Conservation (phyloP, 2,888 invertebrate species). For the Pyrochroa serraticornis region DNA sequence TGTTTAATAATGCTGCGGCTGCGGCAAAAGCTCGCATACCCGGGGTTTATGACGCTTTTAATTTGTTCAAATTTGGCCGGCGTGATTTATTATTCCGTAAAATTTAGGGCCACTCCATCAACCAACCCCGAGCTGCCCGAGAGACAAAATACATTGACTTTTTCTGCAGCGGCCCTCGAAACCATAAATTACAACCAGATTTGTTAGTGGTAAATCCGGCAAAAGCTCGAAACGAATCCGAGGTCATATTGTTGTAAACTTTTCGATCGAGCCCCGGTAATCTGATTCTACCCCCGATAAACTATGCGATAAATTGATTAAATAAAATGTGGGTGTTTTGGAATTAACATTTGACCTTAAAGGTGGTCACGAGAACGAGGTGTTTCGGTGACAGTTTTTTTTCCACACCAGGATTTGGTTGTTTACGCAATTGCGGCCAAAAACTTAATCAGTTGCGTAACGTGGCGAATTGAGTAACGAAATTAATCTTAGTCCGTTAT, state of each 20-base stretch:
- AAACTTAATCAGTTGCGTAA: conserved; percentile 15
- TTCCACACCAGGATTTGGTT: neutral
- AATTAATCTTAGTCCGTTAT: conserved; percentile 24
- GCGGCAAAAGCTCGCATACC: no score
- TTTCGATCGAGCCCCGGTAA: neutral
- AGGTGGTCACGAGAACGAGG: neutral
- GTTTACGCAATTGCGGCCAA: neutral
- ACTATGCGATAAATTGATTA: no score
- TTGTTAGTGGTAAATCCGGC: conserved; percentile 9
- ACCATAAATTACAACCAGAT: conserved; percentile 18
- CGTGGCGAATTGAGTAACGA: conserved; percentile 15
- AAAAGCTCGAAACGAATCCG: conserved; percentile 4
- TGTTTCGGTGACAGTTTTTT: neutral
- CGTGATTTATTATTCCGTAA: conserved; percentile 16
- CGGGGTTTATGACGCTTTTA: conserved; percentile 6
- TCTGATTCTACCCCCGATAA: no score
- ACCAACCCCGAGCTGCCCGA: conserved; percentile 10
- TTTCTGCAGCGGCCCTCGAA: conserved; percentile 12
- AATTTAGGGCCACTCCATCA: conserved; percentile 14
- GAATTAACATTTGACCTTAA: no score
- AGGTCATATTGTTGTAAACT: neutral
- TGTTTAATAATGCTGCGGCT: no score
- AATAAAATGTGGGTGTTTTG: no score
- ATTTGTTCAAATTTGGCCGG: conserved; percentile 16
- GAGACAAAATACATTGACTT: conserved; percentile 17